Percentiles rank a stretch among this genome's conserved stretches.
Conservation (phyloP, 1,140 invertebrate genomes). For the Drosophila ananassae region DNA sequence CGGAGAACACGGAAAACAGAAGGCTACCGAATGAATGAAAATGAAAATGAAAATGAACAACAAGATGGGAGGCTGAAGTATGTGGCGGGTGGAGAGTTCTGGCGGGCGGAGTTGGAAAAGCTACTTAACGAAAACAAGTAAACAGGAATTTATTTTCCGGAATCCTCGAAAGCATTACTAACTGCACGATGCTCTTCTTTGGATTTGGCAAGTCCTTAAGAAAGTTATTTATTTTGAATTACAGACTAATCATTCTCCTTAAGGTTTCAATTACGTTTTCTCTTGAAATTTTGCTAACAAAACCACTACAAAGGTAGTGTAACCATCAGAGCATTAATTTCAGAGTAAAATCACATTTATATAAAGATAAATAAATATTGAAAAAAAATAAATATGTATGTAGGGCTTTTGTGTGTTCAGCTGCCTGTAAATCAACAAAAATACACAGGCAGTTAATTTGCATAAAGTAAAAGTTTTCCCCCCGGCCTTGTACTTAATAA, state of each 20-base stretch:
- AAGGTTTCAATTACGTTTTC: background rate
- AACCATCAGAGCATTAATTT: slow-evolving; percentile 21
- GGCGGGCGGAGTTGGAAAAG: slow-evolving; percentile 4
- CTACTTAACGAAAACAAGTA: slow-evolving; percentile 61
- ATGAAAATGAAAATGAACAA: slow-evolving; percentile 43
- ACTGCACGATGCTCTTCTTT: slow-evolving; percentile 39
- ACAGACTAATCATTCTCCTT: background rate
- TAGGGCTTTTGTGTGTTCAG: slow-evolving; percentile 3
- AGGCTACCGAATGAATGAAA: slow-evolving; percentile 26
- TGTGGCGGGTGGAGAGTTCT: background rate
- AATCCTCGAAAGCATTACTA: slow-evolving; percentile 28
- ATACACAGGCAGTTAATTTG: slow-evolving; percentile 64
- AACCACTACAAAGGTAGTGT: background rate
- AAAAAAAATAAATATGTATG: slow-evolving; percentile 20
- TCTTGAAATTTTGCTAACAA: background rate
- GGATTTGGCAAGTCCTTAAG: background rate
- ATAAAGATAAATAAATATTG: slow-evolving; percentile 35
- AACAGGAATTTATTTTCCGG: slow-evolving; percentile 42
- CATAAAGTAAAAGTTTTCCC: slow-evolving; percentile 63
- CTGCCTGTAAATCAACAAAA: slow-evolving; percentile 64
- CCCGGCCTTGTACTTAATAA: slow-evolving; percentile 36
- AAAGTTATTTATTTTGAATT: background rate
- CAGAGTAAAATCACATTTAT: slow-evolving; percentile 15
- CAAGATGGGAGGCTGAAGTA: slow-evolving; percentile 32
- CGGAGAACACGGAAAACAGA: slow-evolving; percentile 41